Evolutionary conservation across 2,797 vertebrate genomes (phyloP).

Genomic region (Xiphorhynchus erythropygius): DNA sequence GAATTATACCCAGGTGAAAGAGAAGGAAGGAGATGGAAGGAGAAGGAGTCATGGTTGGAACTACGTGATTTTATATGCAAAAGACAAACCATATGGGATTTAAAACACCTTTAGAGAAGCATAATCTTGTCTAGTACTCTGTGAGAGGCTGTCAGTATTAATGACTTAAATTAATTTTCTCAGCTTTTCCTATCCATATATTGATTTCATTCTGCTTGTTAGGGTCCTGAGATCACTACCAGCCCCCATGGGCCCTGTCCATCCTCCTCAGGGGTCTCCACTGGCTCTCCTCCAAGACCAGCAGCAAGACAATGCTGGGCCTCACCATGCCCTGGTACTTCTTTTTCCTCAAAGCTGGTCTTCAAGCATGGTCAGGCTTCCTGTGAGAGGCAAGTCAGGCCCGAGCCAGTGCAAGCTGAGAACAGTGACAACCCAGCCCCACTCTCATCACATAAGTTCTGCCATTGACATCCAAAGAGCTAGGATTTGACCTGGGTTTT

Average conservation of each 20-base stretch:
- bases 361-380: neutral
- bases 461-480: rapidly evolving
- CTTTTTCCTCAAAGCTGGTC: neutral
- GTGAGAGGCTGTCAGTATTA: neutral
- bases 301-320: rapidly evolving
- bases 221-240: neutral
- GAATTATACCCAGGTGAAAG: neutral
- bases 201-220: neutral
- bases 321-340: rapidly evolving
- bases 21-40: neutral
- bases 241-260: neutral
- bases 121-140: neutral
- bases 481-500: neutral
- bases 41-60: neutral
- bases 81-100: neutral
- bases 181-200: neutral
- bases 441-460: rapidly evolving
- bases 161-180: neutral
- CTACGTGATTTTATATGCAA: neutral
- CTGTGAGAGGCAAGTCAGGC: rapidly evolving
- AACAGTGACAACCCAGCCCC: rapidly evolving
- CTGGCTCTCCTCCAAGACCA: rapidly evolving
- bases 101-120: neutral
- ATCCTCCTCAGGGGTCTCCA: rapidly evolving
- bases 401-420: rapidly evolving